These are phyloP conservation scores for Carduelis carduelis DNA, from an alignment of 2,797 vertebrate genomes.

Conservation along the genomic window DNA sequence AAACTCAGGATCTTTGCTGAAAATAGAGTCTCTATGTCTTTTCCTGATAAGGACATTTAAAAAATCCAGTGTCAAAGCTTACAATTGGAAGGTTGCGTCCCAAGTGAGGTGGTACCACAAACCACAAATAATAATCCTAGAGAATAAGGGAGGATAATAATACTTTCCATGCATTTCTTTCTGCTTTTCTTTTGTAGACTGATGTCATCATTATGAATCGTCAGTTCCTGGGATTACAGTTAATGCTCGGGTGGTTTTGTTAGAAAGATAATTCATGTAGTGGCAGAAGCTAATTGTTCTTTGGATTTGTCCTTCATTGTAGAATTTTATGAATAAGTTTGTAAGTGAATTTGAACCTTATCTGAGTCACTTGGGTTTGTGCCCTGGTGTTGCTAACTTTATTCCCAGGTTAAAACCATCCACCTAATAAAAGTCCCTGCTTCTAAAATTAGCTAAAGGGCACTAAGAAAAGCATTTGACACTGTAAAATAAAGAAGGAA, in stretches of 20 bases:
- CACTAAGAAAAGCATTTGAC: slow-evolving; percentile 5
- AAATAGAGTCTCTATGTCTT: neutral
- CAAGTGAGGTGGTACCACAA: neutral
- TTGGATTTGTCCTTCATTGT: slow-evolving; percentile 41
- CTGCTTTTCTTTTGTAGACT: slow-evolving; percentile 26
- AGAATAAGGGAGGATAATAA: slow-evolving; percentile 29
- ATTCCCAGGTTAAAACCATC: slow-evolving; percentile 17
- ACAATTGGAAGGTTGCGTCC: neutral
- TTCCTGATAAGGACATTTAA: neutral
- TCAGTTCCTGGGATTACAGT: slow-evolving; percentile 31
- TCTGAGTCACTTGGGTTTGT: neutral
- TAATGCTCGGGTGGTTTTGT: slow-evolving; percentile 7
- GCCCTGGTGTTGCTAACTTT: neutral
- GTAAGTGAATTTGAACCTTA: slow-evolving; percentile 4
- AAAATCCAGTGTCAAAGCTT: neutral
- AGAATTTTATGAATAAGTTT: slow-evolving; percentile 41
- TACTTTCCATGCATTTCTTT: slow-evolving; percentile 24
- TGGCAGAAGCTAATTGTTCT: slow-evolving; percentile 45
- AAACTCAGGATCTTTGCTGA: neutral
- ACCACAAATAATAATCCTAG: slow-evolving; percentile 31
- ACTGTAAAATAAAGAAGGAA: slow-evolving; percentile 6
- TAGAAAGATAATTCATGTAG: slow-evolving; percentile 43
- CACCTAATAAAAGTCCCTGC: slow-evolving; percentile 3
- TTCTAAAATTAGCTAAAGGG: slow-evolving; percentile 6
- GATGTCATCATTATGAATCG: slow-evolving; percentile 49